A percentile compares a stretch with the other conserved stretches of the same genome.
Conservation (phyloP, 2,888 invertebrate genomes). For the Dusona sp. region DNA sequence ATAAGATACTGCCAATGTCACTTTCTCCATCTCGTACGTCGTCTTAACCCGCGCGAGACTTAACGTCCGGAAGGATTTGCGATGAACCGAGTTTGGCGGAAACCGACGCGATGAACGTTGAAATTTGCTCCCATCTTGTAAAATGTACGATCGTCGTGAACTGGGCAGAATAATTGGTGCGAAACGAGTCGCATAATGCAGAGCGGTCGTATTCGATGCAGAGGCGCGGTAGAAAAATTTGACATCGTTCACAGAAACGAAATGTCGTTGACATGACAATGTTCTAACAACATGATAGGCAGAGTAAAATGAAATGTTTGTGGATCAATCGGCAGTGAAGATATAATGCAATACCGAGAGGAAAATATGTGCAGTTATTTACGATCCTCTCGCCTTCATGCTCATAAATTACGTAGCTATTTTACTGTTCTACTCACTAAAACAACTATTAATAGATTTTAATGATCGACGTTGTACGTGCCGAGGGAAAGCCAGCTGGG, state of each 20-base stretch:
- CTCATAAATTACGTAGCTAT: not conserved
- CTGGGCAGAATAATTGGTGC: not conserved
- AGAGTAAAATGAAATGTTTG: not conserved
- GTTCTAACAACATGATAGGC: not conserved
- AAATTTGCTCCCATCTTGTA: slow-evolving; percentile 10
- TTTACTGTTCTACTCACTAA: slow-evolving; percentile 9
- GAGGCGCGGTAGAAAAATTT: not conserved
- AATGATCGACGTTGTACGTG: slow-evolving; percentile 25
- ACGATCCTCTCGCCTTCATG: not conserved
- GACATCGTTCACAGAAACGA: not conserved
- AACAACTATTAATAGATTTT: slow-evolving; percentile 40
- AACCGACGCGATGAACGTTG: slow-evolving; percentile 1
- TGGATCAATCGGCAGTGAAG: not conserved
- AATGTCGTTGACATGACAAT: not conserved
- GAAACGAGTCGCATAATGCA: not conserved
- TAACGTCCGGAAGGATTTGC: slow-evolving; percentile 11
- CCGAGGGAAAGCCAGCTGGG: not conserved
- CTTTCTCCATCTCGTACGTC: slow-evolving; percentile 27
- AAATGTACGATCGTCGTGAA: slow-evolving; percentile 1
- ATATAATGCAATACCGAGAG: not conserved
- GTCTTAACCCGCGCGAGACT: not conserved
- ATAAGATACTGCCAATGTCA: slow-evolving; percentile 24
- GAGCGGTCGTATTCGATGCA: not conserved
- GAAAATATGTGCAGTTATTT: not conserved
- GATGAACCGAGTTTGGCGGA: not conserved